Percentiles rank a stretch among this genome's conserved stretches.
Conservation (phyloP, 2,113 vertebrate species). For the Columba livia region DNA sequence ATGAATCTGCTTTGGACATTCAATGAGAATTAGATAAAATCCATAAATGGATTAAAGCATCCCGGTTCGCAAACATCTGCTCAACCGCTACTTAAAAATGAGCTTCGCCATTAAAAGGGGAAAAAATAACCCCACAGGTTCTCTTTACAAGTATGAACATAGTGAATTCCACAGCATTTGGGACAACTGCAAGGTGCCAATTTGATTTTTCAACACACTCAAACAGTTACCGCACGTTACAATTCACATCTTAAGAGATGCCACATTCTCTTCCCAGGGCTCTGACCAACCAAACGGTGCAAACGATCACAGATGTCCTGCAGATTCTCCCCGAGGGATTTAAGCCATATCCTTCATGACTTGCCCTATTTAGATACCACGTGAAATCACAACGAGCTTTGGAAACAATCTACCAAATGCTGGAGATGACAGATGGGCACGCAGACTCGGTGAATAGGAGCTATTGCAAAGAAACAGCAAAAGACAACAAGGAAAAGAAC, state of each 20-base stretch:
- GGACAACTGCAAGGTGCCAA: not conserved
- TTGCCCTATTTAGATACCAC: conserved; percentile 68
- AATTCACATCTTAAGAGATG: not conserved
- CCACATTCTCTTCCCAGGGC: not conserved
- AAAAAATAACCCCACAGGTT: too few species aligned
- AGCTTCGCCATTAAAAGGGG: not conserved
- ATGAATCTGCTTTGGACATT: not conserved
- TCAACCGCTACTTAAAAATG: not conserved
- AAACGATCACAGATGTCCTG: conserved; percentile 71
- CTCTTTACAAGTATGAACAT: not conserved
- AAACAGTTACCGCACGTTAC: not conserved
- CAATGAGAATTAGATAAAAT: not conserved
- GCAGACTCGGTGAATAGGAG: conserved; percentile 42
- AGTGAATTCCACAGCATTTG: not conserved
- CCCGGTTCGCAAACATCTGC: not conserved
- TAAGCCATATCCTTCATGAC: conserved; percentile 35
- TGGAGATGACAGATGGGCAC: conserved; percentile 56
- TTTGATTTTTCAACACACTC: not conserved
- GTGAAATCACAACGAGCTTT: conserved; percentile 53
- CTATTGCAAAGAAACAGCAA: conserved; percentile 21
- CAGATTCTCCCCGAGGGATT: conserved; percentile 53
- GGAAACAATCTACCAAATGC: conserved; percentile 59
- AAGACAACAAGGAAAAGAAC: not conserved
- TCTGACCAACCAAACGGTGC: conserved; percentile 25
- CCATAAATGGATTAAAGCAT: conserved; percentile 26